A percentile compares a stretch with the other conserved stretches of the same genome.
These are phyloP conservation scores for Spodoptera picta DNA, from an alignment of 2,888 invertebrate genomes.

Conservation along the genomic window DNA sequence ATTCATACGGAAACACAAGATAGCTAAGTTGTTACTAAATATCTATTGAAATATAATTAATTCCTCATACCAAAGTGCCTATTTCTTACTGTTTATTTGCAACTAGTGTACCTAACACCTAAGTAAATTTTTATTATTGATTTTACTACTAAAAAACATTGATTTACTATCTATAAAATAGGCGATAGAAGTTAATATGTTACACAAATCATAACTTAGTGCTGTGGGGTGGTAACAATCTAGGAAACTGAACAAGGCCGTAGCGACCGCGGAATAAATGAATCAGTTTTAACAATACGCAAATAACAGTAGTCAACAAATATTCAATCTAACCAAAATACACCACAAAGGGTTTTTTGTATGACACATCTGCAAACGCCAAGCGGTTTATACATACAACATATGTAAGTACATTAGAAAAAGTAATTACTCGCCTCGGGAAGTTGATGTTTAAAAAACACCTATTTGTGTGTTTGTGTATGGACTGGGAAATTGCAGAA, in stretches of 20 bases:
- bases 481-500: too few species aligned
- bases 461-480: constrained; percentile 5
- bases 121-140: too few species aligned
- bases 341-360: constrained; percentile 29
- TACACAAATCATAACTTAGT: constrained; percentile 7
- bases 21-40: too few species aligned
- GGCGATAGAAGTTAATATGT: neutral
- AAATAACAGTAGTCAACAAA: constrained; percentile 28
- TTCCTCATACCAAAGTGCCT: too few species aligned
- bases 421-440: constrained; percentile 36
- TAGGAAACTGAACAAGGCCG: constrained; percentile 39
- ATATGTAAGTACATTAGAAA: constrained; percentile 6
- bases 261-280: constrained; percentile 41
- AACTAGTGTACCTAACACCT: too few species aligned
- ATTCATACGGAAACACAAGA: constrained; percentile 22
- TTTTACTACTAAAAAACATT: too few species aligned
- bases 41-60: too few species aligned
- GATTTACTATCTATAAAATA: too few species aligned
- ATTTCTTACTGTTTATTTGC: too few species aligned
- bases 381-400: constrained; percentile 12
- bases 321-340: constrained; percentile 40
- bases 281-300: constrained; percentile 29
- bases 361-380: constrained; percentile 19
- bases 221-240: constrained; percentile 5
- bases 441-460: constrained; percentile 32